Conservation (phyloP, 2,797 vertebrate species). For the Sphenodon punctatus region DNA sequence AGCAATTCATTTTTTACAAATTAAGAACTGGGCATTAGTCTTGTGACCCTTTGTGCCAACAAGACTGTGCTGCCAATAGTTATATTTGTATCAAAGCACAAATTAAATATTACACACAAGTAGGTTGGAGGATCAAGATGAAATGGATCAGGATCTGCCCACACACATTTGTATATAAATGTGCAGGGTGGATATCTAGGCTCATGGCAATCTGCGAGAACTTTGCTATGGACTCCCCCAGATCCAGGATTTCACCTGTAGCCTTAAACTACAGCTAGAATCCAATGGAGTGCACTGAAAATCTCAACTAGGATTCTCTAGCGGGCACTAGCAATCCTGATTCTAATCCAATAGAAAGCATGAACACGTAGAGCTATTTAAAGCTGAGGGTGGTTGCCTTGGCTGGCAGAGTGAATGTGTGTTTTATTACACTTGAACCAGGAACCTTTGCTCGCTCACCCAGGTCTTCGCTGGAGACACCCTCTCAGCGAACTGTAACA, state of each 20-base stretch:
- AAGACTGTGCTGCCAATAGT: too few species aligned
- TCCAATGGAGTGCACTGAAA: rapidly evolving
- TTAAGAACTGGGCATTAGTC: too few species aligned
- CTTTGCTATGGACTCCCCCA: too few species aligned
- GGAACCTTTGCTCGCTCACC: slow-evolving; percentile 1
- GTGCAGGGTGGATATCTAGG: too few species aligned
- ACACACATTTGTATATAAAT: too few species aligned
- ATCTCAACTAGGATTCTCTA: rapidly evolving
- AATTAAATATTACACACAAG: too few species aligned
- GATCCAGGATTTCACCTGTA: too few species aligned
- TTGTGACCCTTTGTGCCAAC: background rate
- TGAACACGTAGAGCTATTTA: rapidly evolving
- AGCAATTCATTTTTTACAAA: too few species aligned
- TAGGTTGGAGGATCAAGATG: too few species aligned
- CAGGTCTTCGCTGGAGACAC: background rate
- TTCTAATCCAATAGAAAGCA: rapidly evolving
- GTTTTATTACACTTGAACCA: background rate
- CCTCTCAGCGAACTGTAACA: background rate
- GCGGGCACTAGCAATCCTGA: rapidly evolving
- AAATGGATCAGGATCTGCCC: too few species aligned
- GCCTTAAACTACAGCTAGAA: rapidly evolving
- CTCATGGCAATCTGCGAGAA: too few species aligned
- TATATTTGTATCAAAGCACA: too few species aligned
- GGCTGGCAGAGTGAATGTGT: background rate
- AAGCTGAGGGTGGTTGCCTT: background rate